A percentile compares a stretch with the other conserved stretches of the same genome.
phyloP scores from a whole-genome alignment of 2,888 invertebrate genomes.

The Nymphalis polychloros region DNA sequence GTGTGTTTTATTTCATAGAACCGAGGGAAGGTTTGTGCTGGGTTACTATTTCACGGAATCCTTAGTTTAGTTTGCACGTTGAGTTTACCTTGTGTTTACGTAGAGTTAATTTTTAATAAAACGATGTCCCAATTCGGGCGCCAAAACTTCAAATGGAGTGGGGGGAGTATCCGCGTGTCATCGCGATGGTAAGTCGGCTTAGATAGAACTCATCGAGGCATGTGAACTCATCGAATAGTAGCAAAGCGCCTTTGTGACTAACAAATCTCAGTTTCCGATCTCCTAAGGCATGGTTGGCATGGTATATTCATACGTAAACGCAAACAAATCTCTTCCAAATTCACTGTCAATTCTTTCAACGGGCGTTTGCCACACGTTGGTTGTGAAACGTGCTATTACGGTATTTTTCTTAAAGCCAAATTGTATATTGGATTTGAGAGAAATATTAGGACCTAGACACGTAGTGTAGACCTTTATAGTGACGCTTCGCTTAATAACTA shows the following conservation, averaged over 20 bases:
- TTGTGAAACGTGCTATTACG: slow-evolving; percentile 79
- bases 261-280: slow-evolving; percentile 41
- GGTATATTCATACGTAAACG: slow-evolving; percentile 64
- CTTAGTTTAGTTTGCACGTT: slow-evolving; percentile 55
- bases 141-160: slow-evolving; percentile 46
- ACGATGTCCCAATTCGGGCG: slow-evolving; percentile 54
- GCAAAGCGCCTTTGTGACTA: slow-evolving; percentile 53
- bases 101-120: slow-evolving; percentile 39
- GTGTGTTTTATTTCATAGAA: slow-evolving; percentile 77
- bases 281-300: slow-evolving; percentile 69
- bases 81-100: slow-evolving; percentile 40
- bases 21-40: slow-evolving; percentile 61
- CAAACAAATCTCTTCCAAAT: slow-evolving; percentile 66
- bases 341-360: slow-evolving; percentile 75
- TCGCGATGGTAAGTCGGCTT: slow-evolving; percentile 52
- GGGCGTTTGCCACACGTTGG: slow-evolving; percentile 77
- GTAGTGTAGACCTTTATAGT: slow-evolving; percentile 74
- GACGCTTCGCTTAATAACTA: slow-evolving; percentile 75
- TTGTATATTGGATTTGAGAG: slow-evolving; percentile 52
- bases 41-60: slow-evolving; percentile 48
- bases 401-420: slow-evolving; percentile 53
- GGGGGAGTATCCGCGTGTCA: slow-evolving; percentile 48
- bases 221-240: slow-evolving; percentile 47
- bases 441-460: slow-evolving; percentile 68
- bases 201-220: slow-evolving; percentile 46